Evolutionary conservation across 2,113 vertebrate species (phyloP), one percentile per base, ranked within the genome.

Genomic region (Chloebia gouldiae): DNA sequence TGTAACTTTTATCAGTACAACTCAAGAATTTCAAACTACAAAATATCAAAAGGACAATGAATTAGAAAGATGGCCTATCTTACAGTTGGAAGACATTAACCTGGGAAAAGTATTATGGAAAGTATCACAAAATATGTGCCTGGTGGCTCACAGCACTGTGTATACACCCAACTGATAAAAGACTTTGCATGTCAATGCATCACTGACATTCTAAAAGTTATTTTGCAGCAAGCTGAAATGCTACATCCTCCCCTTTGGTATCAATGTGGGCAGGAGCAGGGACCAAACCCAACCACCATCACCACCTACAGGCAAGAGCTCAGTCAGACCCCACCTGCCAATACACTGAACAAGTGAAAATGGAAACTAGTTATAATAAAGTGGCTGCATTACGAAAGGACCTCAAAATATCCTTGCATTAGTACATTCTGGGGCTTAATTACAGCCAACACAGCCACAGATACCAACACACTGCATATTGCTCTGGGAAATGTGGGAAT

Each of bases 21-120:
- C 73, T 90, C 69, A 56, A 90, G 65, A 57, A 72, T 69, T 92
- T 87, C 44, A 51, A 89, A 61, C 86, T 96, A 92, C n/a, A 91
- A 95, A 93, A 64, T 69, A 89, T 12, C 54, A 66, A 94, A 93
- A 31, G 33, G 65, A 90, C 70, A 92, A 70, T 1, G 50, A 93
- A 69, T 83, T 90, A 88, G 75, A 84, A 95, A 92, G 57, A 86
- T 2, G 9, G 50, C 35, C 79, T 94, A 86, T 68, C 15, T 82
- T 66, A 93, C 18, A 24, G 7, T 6, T 88, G 93, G 95, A 92
- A 96, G 93, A 95, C 90, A 42, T 6, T 5, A 22, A 68, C 44
- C 47, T 57, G 33, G n/a, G 45, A 68, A 40, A 83, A 92, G 28
- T 27, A 31, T 50, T 57, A 69, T 1, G 20, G 54, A 69, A 88